Conservation (phyloP, 2,888 invertebrate species). For the Eupithecia subumbrata region DNA sequence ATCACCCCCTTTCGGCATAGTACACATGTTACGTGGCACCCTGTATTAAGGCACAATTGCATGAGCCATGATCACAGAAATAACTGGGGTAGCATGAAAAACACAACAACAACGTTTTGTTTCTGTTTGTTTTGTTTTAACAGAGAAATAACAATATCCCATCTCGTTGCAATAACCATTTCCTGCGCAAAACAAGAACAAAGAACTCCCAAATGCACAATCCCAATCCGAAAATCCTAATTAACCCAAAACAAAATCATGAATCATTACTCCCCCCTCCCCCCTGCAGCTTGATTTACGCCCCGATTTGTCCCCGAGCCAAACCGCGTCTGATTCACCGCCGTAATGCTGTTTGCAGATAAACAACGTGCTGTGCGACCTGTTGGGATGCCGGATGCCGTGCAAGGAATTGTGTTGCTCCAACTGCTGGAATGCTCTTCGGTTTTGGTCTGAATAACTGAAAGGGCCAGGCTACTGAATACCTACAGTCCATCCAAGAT, state of each 20-base stretch:
- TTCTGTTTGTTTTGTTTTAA: neutral
- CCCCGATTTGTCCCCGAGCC: conserved; percentile 65
- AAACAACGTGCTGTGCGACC: conserved; percentile 16
- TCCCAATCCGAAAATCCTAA: conserved; percentile 24
- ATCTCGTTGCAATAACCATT: neutral
- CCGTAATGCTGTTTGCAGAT: conserved; percentile 49
- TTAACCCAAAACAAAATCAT: conserved; percentile 29
- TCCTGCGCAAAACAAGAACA: conserved; percentile 4
- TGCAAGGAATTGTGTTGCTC: neutral
- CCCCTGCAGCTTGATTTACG: conserved; percentile 57
- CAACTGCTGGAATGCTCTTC: neutral
- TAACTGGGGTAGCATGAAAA: neutral
- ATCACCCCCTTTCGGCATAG: too few species aligned
- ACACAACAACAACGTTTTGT: neutral
- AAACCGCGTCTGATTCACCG: conserved; percentile 62
- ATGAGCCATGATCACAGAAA: neutral
- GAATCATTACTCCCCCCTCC: conserved; percentile 44
- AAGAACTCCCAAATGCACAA: conserved; percentile 9
- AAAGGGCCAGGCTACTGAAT: neutral
- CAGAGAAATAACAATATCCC: neutral
- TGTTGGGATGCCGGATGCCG: neutral
- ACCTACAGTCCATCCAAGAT: neutral
- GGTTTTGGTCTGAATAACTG: neutral
- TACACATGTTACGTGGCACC: too few species aligned
- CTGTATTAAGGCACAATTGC: neutral